Evolutionary conservation across 2,888 invertebrate genomes (phyloP), one percentile per base, ranked within the genome.

Genomic region (Muscina levida): DNA sequence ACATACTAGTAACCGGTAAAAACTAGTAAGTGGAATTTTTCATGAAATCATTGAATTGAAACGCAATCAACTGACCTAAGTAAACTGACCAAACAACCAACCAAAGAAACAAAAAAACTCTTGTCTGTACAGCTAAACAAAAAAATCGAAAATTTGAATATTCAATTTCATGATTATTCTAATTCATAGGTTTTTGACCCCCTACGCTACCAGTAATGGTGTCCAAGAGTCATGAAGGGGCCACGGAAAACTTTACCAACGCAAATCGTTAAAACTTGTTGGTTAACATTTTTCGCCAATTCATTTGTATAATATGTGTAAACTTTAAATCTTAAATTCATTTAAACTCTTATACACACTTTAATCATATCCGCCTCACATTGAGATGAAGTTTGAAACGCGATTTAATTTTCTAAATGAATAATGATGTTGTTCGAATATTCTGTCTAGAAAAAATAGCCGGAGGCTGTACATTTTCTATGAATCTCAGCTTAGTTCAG

Each of bases 181-280:
- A 46, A 46, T 46, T 15, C 13, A 46, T 15, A 46, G 46, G 46
- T 46, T 15, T 46, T 46, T 46, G 46, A 26, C 31, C 31, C 31
- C 8, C 1, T 17, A n/a, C n/a, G 13, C n/a, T 37, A 31, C n/a
- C n/a, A 37, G 59, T 15, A 22, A 26, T n/a, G n/a, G 8, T 15
- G 13, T 24, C 22, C 31, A 56, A 42, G 42, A 42, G 46, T 2
- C 2, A 11, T 6, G 46, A 2, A 15, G 15, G 13, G 46, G 46
- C 15, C 13, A 46, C 13, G n/a, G n/a, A 6, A 15, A 15, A 46
- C 5, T 15, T 46, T 5, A 6, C 13, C n/a, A 5, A 46, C 44
- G n/a, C 46, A 46, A 46, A 46, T 31, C 13, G 15, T 46, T n/a
- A 15, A 46, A 46, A 46, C 46, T 46, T 46, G 46, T 46, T 46